Percentiles rank a stretch among this genome's conserved stretches.
phyloP scores from a whole-genome alignment of 2,113 vertebrate species.

The Alexandromys fortis region DNA sequence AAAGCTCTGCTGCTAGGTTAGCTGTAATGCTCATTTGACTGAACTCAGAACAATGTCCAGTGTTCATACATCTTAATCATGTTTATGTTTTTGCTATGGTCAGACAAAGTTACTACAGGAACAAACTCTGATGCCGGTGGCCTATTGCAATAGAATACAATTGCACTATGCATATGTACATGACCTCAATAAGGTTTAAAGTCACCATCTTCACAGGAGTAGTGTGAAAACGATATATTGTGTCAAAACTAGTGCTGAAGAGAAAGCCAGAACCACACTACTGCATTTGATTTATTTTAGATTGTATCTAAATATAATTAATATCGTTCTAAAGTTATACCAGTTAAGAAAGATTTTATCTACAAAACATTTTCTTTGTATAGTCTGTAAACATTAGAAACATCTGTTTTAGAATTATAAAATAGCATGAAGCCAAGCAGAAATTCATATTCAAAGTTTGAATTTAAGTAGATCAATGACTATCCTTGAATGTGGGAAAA shows the following conservation, averaged over 20 bases:
- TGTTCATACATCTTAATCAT: constrained; percentile 26
- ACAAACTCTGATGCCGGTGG: background rate
- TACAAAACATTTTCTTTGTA: background rate
- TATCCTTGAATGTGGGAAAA: background rate
- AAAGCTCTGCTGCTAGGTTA: background rate
- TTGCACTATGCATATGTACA: background rate
- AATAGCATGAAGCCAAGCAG: background rate
- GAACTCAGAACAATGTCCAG: background rate
- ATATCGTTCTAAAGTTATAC: background rate
- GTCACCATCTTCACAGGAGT: background rate
- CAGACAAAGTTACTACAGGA: background rate
- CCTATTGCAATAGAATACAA: background rate
- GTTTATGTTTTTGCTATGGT: constrained; percentile 30
- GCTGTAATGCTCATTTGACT: background rate
- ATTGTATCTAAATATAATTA: background rate
- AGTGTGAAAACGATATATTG: background rate
- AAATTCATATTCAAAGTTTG: background rate
- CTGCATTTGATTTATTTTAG: constrained; percentile 10
- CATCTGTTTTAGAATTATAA: background rate
- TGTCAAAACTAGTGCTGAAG: background rate
- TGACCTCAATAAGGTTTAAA: background rate
- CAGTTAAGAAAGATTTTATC: background rate
- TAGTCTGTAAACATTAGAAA: background rate
- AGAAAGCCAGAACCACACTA: background rate
- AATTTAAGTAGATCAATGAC: background rate